Conservation (phyloP, 2,888 invertebrate genomes). For the Tenodera sinensis region DNA sequence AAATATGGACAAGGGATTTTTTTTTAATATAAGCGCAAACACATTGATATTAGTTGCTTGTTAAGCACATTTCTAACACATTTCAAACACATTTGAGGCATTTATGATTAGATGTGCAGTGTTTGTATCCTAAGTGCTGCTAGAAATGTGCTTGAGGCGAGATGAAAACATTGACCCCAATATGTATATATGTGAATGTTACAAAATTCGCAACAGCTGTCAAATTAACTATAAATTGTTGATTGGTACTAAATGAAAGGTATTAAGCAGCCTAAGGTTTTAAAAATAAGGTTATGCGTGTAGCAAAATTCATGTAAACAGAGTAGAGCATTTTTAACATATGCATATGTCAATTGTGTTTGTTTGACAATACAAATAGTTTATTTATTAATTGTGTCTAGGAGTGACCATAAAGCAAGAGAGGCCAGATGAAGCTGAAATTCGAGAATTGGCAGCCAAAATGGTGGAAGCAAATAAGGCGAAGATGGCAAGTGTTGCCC, state of each 20-base stretch:
- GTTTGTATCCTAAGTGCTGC: background rate
- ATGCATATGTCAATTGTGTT: background rate
- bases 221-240: background rate
- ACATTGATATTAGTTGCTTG: background rate
- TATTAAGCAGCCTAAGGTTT: background rate
- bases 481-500: slow-evolving; percentile 45
- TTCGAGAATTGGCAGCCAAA: slow-evolving; percentile 79
- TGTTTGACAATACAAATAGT: background rate
- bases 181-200: background rate
- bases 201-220: background rate
- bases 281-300: background rate
- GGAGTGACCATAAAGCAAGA: slow-evolving; percentile 62
- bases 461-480: slow-evolving; percentile 80
- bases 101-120: background rate
- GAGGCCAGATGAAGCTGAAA: slow-evolving; percentile 82
- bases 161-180: slow-evolving; percentile 1
- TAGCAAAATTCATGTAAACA: background rate
- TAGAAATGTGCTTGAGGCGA: background rate
- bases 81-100: background rate
- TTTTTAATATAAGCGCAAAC: background rate
- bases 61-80: background rate
- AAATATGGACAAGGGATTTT: background rate
- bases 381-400: slow-evolving; percentile 1
- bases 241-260: background rate
- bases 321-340: background rate